phyloP scores from a whole-genome alignment of 2,797 vertebrate species.

The Sus cebifrons region DNA sequence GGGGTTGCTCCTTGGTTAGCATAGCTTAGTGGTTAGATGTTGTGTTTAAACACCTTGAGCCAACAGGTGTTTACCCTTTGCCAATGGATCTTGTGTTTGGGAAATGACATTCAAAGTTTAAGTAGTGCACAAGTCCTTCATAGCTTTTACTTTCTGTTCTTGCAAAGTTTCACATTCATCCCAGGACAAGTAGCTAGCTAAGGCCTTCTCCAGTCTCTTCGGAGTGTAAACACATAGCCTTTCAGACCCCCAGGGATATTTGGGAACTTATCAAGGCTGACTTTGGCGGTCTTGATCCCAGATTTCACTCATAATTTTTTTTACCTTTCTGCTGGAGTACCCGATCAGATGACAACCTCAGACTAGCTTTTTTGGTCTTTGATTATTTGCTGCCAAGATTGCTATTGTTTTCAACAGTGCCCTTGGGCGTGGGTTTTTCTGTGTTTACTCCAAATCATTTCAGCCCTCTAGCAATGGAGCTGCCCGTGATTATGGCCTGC shows the following conservation, averaged over 20 bases:
- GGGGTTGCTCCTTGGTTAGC: background rate
- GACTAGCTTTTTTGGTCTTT: constrained; percentile 20
- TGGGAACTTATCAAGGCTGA: background rate
- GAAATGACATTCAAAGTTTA: constrained; percentile 56
- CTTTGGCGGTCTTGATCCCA: background rate
- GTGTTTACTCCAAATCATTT: background rate
- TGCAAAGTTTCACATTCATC: constrained; percentile 20
- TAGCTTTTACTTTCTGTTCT: constrained; percentile 58
- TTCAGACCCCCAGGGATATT: background rate
- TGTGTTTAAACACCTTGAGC: constrained; percentile 46
- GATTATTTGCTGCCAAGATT: background rate
- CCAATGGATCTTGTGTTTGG: background rate
- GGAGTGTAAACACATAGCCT: background rate
- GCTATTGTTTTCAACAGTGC: constrained; percentile 8
- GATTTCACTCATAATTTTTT: background rate
- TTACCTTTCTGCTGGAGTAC: background rate
- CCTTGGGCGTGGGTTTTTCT: background rate
- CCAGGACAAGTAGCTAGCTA: background rate
- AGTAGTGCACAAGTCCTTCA: background rate
- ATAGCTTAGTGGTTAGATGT: background rate
- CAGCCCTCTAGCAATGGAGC: background rate
- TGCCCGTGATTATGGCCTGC: background rate
- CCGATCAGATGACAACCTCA: background rate
- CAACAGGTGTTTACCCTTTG: background rate
- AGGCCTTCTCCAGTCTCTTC: background rate